Evolutionary conservation across 2,888 invertebrate genomes (phyloP), one percentile per base, ranked within the genome.

Genomic region (Polyommatus iphigenia): DNA sequence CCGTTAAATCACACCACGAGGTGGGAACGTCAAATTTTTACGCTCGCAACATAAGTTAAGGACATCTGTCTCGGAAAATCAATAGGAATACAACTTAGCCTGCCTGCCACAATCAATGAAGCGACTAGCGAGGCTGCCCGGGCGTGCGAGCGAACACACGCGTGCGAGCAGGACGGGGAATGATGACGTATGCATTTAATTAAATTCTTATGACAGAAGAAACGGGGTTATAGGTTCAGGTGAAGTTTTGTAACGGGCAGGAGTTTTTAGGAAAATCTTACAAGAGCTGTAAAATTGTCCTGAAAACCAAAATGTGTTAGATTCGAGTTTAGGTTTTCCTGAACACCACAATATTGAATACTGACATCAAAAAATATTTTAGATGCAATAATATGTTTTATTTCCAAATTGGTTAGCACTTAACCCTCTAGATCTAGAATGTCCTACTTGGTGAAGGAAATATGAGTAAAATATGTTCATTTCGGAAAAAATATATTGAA

Each of bases 21-120:
- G 62, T 62, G 8, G 62, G 7, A 62, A 62, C 62, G 20, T 62
- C 62, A 67, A 67, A 24, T 15, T 72, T 41, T 41, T 41, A 72
- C 72, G 67, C 67, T 10, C 1, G 71, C 71, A 41, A 72, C 41
- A 54, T 50, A 50, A 75, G 50, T 46, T 50, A 20, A 20, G 75
- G 75, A 50, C 75, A 75, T 75, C 54, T 75, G 54, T 72, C 36
- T 72, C 15, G 80, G 79, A 79, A 81, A 81, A 81, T 81, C 81
- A 79, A 81, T 81, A 77, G 71, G 78, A 78, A 79, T 72, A 80
- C 79, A 78, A 80, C 79, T 79, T 80, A 81, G 80, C 81, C 80
- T 81, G 82, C 78, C 80, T 79, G 82, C 78, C 80, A 79, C 79
- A 82, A 82, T 81, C 82, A 81, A 81, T 81, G 81, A 80, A 81